A percentile compares a stretch with the other conserved stretches of the same genome.
These are phyloP conservation scores for Tangara arthus DNA, from an alignment of 2,797 vertebrate species.

Conservation along the genomic window DNA sequence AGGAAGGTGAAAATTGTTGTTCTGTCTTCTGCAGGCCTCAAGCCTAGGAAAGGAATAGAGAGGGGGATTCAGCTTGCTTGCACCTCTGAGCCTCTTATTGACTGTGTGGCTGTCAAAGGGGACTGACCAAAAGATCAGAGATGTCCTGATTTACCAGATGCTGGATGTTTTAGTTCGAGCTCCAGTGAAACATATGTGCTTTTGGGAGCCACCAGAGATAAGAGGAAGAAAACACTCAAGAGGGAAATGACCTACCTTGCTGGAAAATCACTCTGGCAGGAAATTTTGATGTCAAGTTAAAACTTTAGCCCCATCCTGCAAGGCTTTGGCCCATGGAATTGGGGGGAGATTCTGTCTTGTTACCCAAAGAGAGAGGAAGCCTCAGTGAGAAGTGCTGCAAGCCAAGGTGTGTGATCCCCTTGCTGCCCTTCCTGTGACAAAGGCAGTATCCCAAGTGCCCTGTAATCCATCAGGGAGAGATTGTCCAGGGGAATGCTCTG, in stretches of 20 bases:
- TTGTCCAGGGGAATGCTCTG: neutral
- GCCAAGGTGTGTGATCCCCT: accelerated
- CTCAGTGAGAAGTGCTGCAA: neutral
- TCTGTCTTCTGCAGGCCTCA: neutral
- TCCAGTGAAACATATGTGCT: conserved; percentile 20
- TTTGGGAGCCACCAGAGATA: conserved; percentile 47
- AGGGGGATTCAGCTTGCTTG: neutral
- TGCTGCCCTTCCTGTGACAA: neutral
- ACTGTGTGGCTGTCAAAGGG: conserved; percentile 9
- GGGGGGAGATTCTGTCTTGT: neutral
- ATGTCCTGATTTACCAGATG: neutral
- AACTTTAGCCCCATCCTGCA: neutral
- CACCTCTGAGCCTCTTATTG: neutral
- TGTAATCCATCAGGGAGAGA: neutral
- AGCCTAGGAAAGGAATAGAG: neutral
- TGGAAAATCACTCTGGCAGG: neutral
- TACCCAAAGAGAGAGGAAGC: neutral
- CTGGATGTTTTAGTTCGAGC: conserved; percentile 34
- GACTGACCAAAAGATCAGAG: conserved; percentile 46
- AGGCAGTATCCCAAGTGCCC: neutral
- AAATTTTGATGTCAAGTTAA: neutral
- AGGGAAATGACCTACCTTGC: conserved; percentile 37
- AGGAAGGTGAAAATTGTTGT: neutral
- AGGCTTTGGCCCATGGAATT: neutral
- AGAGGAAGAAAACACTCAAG: conserved; percentile 1